Base-by-base conservation (phyloP, 2,113 vertebrate species). In the Grus americana region DNA sequence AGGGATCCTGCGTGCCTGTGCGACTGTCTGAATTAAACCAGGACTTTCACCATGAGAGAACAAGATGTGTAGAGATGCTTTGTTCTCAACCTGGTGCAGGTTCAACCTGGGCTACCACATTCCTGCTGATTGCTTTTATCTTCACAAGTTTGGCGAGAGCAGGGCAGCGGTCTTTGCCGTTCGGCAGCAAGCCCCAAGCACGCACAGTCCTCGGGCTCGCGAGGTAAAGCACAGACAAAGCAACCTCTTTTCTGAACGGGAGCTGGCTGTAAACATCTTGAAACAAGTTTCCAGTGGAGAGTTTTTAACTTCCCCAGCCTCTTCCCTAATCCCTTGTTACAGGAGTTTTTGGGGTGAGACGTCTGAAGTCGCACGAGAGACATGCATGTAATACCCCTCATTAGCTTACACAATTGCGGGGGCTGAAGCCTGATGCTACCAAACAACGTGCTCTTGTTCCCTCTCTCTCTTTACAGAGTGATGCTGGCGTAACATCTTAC, bases 201-300 rank as follows among this genome's bases (percentile, higher is more conserved):
- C 1, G 0, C 22, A 0, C 0, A 1, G 61, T 5, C 70, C 55
- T 65, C 0, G 2, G 58, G 52, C 61, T 86, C 0, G 1, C 0
- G 1, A 94, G 49, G 76, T 47, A 73, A 84, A 80, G 63, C 68
- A 36, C 46, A 55, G n/a, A 79, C 70, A 82, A 88, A 72, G 18
- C 30, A 71, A 36, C 23, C 18, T 57, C 75, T 82, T 78, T 85
- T 74, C 61, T 73, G 57, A 63, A 29, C 12, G 50, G n/a, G 44
- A 66, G 24, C 57, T 44, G 83, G 11, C 54, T 96, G 75, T 42
- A 95, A 95, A 72, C 49, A 46, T 44, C 89, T 67, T 55, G 62
- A 82, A 96, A 86, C 57, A 68, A 83, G 67, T 55, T 92, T 71
- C 46, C 65, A 79, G 55, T 54, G 42, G 59, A 61, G 84, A 54